Evolutionary conservation across 2,888 invertebrate genomes (phyloP).

Genomic region (Pachycephus smyrnensis): DNA sequence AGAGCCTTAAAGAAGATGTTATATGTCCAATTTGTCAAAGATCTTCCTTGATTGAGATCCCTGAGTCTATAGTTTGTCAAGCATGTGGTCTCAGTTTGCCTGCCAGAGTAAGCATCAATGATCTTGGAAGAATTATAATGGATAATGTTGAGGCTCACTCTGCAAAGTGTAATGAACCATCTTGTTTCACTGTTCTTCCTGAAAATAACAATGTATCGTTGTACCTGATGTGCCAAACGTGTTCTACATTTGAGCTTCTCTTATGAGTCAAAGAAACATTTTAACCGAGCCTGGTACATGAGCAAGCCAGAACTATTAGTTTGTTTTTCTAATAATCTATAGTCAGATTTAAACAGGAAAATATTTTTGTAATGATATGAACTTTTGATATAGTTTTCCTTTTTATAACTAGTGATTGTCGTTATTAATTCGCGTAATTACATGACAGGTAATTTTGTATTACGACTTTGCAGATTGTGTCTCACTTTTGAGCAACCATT

Average conservation of each 20-base stretch:
- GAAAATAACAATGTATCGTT: conserved; percentile 47
- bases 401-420: too few species aligned
- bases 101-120: conserved; percentile 33
- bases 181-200: conserved; percentile 51
- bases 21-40: conserved; percentile 65
- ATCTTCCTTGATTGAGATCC: conserved; percentile 38
- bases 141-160: conserved; percentile 49
- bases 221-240: conserved; percentile 53
- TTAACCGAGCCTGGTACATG: neutral
- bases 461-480: neutral
- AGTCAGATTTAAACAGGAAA: neutral
- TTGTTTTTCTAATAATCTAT: neutral
- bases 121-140: conserved; percentile 48
- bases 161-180: conserved; percentile 38
- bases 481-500: neutral
- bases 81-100: conserved; percentile 52
- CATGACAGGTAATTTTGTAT: neutral
- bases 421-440: too few species aligned
- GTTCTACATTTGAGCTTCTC: conserved; percentile 44
- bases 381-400: conserved; percentile 3
- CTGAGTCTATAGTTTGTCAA: conserved; percentile 46
- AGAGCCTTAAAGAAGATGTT: conserved; percentile 47
- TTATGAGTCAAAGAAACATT: conserved; percentile 28
- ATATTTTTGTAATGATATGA: neutral
- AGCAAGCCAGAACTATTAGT: neutral